Percentiles rank a stretch among this genome's conserved stretches.
Evolutionary conservation across 2,113 vertebrate genomes (phyloP).

Genomic region (Eubucco bourcierii): DNA sequence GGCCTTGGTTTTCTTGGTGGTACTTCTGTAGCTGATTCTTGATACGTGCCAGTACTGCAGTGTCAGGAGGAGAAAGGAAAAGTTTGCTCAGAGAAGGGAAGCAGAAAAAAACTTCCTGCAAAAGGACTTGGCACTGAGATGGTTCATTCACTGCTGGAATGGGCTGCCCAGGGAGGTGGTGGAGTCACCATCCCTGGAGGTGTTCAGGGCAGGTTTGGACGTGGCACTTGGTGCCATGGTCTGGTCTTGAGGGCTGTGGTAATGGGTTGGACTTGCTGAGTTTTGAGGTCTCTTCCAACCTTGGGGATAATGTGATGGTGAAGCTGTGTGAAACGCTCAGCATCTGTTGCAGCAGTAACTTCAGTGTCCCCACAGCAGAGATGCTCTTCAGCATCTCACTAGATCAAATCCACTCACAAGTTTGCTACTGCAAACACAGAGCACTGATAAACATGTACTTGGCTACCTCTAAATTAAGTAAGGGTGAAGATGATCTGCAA

Average conservation of each 20-base stretch:
- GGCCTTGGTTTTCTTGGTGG: slow-evolving; percentile 73
- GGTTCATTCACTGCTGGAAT: no score
- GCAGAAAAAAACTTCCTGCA: neutral
- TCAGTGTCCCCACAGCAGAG: neutral
- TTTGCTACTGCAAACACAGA: neutral
- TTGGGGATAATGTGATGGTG: no score
- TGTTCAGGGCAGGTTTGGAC: no score
- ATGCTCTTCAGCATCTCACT: neutral
- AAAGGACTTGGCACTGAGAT: neutral
- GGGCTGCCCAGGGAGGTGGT: no score
- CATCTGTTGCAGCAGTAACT: neutral
- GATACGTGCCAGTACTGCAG: slow-evolving; percentile 83
- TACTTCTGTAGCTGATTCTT: slow-evolving; percentile 79
- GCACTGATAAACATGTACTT: neutral
- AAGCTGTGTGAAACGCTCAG: neutral
- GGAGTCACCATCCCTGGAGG: no score
- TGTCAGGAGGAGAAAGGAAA: slow-evolving; percentile 11
- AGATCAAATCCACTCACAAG: neutral
- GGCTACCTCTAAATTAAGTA: neutral
- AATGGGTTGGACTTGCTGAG: no score
- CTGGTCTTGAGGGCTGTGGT: no score
- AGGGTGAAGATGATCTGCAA: neutral
- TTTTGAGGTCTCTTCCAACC: no score
- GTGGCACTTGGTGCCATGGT: no score
- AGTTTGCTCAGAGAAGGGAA: neutral